A percentile compares a stretch with the other conserved stretches of the same genome.
phyloP scores from a whole-genome alignment of 2,888 invertebrate genomes.

The Linnaemya vulpina region DNA sequence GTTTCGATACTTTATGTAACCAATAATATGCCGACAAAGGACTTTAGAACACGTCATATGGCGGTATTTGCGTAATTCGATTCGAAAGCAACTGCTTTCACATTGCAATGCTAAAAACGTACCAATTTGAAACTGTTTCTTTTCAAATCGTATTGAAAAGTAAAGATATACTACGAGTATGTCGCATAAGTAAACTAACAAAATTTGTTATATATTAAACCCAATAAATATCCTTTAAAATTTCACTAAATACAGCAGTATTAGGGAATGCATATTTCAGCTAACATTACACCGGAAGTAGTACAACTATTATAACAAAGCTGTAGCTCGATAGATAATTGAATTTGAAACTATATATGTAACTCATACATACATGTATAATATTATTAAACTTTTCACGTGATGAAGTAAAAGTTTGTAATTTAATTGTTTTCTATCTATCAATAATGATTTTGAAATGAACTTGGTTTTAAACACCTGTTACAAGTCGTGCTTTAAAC shows the following conservation, averaged over 20 bases:
- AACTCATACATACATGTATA: background rate
- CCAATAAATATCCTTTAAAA: conserved; percentile 10
- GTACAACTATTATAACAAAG: too few species aligned
- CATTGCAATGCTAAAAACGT: too few species aligned
- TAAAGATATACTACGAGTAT: too few species aligned
- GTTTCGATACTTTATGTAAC: too few species aligned
- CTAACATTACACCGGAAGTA: conserved; percentile 37
- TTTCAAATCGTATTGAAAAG: too few species aligned
- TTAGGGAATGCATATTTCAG: background rate
- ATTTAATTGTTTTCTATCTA: conserved; percentile 29
- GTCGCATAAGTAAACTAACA: too few species aligned
- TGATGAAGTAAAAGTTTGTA: conserved; percentile 58
- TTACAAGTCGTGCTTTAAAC: conserved; percentile 47
- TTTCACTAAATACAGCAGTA: background rate
- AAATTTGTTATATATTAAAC: background rate
- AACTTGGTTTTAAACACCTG: conserved; percentile 65
- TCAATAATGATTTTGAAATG: conserved; percentile 43
- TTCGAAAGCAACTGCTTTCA: too few species aligned
- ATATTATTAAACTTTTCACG: conserved; percentile 25
- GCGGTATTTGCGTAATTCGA: too few species aligned
- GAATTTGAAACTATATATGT: background rate
- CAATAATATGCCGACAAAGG: too few species aligned
- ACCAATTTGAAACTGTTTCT: too few species aligned
- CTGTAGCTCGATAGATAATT: background rate
- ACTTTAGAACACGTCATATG: too few species aligned